A percentile compares a stretch with the other conserved stretches of the same genome.
Evolutionary conservation across 2,797 vertebrate species (phyloP).

Genomic region (Margarornis squamiger): DNA sequence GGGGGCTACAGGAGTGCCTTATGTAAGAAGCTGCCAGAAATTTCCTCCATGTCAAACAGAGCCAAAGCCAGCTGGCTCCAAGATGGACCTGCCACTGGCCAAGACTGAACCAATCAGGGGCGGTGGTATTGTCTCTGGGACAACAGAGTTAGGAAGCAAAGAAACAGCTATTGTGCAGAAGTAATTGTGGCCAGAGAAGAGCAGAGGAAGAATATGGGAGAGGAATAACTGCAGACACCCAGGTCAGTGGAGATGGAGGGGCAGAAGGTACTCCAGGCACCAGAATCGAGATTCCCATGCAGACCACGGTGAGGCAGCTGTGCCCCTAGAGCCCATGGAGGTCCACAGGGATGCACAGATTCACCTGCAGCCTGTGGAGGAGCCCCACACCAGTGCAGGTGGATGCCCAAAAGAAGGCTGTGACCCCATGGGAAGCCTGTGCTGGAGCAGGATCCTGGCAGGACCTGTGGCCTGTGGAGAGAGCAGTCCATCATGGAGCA

Average conservation of each 20-base stretch:
- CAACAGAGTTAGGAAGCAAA: not conserved
- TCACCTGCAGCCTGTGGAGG: not conserved
- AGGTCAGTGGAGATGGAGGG: not conserved
- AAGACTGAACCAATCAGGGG: not conserved
- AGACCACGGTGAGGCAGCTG: not conserved
- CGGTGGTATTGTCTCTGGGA: not conserved
- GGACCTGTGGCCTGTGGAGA: not conserved
- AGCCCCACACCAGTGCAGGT: not conserved
- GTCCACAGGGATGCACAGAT: not conserved
- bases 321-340: not conserved
- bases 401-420: no score
- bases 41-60: not conserved
- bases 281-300: not conserved
- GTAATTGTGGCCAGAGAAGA: not conserved
- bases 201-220: not conserved
- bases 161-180: not conserved
- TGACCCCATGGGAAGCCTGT: not conserved
- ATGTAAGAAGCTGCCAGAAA: not conserved
- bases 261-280: not conserved
- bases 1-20: not conserved
- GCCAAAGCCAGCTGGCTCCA: not conserved
- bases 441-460: not conserved
- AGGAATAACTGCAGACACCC: not conserved
- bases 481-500: not conserved
- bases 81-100: rapidly evolving